Evolutionary conservation across 2,113 vertebrate species (phyloP), one percentile per base, ranked within the genome.

Genomic region (Aspiorhynchus laticeps): DNA sequence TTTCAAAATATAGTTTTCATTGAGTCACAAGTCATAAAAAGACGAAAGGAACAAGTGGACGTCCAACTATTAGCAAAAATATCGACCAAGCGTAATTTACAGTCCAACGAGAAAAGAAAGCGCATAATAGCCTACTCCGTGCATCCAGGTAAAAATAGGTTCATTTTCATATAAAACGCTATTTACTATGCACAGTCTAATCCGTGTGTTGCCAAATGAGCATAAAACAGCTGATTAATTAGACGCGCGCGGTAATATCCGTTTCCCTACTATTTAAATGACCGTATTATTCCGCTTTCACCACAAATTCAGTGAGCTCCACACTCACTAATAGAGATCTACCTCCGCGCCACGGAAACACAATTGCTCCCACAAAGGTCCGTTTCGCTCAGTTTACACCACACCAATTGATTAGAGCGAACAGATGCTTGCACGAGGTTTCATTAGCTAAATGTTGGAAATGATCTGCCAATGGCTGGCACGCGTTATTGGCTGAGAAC

Each of bases 401-500:
- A 80, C 89, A 79, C 7, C 84, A 88, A 82, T 89, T 90, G 93
- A 94, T 94, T 94, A 93, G 94, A 88, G 89, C 88, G 86, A 75
- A 83, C 69, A 87, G 74, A 82, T 86, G 84, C 89, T 89, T 43
- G 87, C 82, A 85, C 88, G 89, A 87, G 86, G 86, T 88, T 41
- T 89, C 89, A 73, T 93, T 91, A 87, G 51, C 89, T 88, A 91
- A 93, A 84, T 85, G 8, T 86, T 48, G 86, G 63, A 61, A 86
- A 63, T 28, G 81, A 90, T 85, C 85, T 24, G 65, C 93, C 93
- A 95, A 93, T 94, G 87, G 33, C 61, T 48, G 74, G 78, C 69
- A 86, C 73, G 74, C 80, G 65, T 76, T 88, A 82, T 83, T 76
- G 69, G 65, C 87, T n/a, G 36, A 59, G 56, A 71, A 67, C 36